These are phyloP conservation scores for Speoplatyrhinus poulsoni DNA, from an alignment of 2,113 vertebrate species.

Conservation along the genomic window DNA sequence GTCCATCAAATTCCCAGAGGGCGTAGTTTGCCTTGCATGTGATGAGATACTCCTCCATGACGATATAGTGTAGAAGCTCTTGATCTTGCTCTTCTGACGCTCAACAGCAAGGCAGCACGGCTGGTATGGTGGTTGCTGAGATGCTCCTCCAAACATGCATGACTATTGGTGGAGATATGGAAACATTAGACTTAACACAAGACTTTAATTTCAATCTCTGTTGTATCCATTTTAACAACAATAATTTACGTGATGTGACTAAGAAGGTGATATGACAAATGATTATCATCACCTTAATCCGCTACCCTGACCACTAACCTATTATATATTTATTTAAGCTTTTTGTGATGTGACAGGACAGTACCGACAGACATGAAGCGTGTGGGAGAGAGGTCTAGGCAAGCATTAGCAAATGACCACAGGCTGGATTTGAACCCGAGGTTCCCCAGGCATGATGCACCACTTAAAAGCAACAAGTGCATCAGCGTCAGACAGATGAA, in stretches of 20 bases:
- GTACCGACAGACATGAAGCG: too few relatives aligned
- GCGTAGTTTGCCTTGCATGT: background rate
- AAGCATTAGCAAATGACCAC: too few relatives aligned
- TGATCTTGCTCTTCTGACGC: background rate
- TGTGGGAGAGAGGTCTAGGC: too few relatives aligned
- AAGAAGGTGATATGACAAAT: background rate
- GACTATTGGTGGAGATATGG: constrained; percentile 8
- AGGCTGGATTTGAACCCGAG: too few relatives aligned
- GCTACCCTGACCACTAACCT: too few relatives aligned
- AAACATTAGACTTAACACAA: constrained; percentile 12
- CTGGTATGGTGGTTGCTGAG: constrained; percentile 16
- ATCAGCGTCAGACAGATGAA: too few relatives aligned
- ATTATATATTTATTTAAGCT: too few relatives aligned
- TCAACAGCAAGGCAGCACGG: constrained; percentile 29
- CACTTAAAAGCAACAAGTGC: too few relatives aligned
- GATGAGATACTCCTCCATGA: too few relatives aligned
- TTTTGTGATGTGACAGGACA: too few relatives aligned
- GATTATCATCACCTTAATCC: constrained; percentile 19
- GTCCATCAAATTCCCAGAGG: constrained; percentile 21
- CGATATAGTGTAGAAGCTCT: too few relatives aligned
- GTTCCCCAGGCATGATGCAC: too few relatives aligned
- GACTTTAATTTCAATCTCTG: background rate
- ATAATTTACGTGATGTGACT: background rate
- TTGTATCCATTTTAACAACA: background rate
- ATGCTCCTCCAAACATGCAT: constrained; percentile 42